These are phyloP conservation scores for Sinocyclocheilus anophthalmus DNA, from an alignment of 2,113 vertebrate genomes.

Conservation along the genomic window DNA sequence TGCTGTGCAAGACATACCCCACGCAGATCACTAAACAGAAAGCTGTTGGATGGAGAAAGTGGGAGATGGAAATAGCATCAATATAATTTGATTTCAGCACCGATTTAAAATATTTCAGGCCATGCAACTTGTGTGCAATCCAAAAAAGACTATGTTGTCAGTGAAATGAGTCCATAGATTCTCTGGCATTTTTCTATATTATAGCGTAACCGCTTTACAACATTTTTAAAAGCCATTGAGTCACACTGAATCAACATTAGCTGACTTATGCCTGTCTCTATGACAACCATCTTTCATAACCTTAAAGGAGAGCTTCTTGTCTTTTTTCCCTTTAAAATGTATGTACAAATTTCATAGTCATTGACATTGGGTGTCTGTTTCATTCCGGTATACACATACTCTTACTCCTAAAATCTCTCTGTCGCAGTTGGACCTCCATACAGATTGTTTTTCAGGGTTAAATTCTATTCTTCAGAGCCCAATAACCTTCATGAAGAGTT, in stretches of 20 bases:
- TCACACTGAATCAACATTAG: conserved; percentile 45
- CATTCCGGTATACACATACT: background rate
- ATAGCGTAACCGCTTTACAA: conserved; percentile 7
- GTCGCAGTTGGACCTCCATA: conserved; percentile 85
- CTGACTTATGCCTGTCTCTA: conserved; percentile 52
- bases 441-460: conserved; percentile 93
- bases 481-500: conserved; percentile 99
- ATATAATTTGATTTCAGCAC: background rate
- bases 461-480: conserved; percentile 98
- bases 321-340: conserved; percentile 8
- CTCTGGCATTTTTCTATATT: background rate
- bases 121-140: conserved; percentile 9
- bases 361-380: background rate
- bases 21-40: too few species aligned
- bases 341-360: background rate
- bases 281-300: conserved; percentile 50
- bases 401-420: conserved; percentile 25
- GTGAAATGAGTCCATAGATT: conserved; percentile 5
- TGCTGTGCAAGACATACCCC: background rate
- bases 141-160: background rate
- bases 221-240: conserved; percentile 43
- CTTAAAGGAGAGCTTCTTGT: conserved; percentile 1
- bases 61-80: background rate
- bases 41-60: background rate
- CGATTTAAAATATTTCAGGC: background rate